A percentile compares a stretch with the other conserved stretches of the same genome.
These are phyloP conservation scores for Spheniscus mendiculus DNA, from an alignment of 2,113 vertebrate species.

Conservation along the genomic window DNA sequence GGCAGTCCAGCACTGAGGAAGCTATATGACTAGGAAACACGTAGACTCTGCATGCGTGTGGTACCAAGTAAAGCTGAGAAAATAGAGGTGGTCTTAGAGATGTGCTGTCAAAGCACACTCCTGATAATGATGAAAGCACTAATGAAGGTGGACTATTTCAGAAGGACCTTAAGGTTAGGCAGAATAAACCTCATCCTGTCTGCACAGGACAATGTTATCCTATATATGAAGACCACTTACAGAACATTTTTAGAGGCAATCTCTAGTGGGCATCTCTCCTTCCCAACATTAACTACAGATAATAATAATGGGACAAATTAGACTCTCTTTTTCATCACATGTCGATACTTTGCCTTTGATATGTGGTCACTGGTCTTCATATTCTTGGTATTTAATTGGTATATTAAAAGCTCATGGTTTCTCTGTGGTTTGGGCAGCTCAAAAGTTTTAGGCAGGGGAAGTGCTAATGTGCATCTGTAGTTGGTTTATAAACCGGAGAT, in stretches of 20 bases:
- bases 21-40: neutral
- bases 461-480: neutral
- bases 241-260: neutral
- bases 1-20: neutral
- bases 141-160: neutral
- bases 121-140: neutral
- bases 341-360: neutral
- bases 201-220: neutral
- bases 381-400: neutral
- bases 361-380: neutral
- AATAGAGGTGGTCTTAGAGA: neutral
- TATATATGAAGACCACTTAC: neutral
- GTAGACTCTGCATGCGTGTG: neutral
- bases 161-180: neutral
- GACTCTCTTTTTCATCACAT: neutral
- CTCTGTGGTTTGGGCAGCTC: neutral
- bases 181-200: neutral
- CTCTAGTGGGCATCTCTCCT: neutral
- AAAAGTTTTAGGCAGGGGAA: neutral
- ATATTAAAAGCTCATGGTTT: neutral
- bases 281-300: neutral
- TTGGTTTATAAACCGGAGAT: neutral
- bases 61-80: neutral
- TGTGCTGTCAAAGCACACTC: neutral
- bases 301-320: neutral